Conservation (phyloP, 2,797 vertebrate genomes). For the Falco biarmicus region DNA sequence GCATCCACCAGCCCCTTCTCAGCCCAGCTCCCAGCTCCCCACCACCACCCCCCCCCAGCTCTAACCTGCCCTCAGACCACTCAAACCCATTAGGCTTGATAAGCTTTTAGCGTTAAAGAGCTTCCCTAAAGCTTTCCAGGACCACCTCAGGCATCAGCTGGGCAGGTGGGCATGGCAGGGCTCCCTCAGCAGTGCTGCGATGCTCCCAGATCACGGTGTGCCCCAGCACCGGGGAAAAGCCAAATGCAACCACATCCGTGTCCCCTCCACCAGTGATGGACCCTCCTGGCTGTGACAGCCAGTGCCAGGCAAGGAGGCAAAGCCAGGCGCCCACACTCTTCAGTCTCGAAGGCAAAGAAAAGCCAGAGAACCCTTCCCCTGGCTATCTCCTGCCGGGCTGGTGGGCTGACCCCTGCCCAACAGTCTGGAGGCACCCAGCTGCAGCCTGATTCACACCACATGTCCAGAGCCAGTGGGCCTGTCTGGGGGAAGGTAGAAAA, state of each 20-base stretch:
- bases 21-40: no score
- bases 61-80: neutral
- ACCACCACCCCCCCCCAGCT: no score
- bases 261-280: rapidly evolving
- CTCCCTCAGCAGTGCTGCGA: rapidly evolving
- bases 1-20: neutral
- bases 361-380: neutral
- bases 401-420: neutral
- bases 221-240: rapidly evolving
- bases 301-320: rapidly evolving
- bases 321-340: rapidly evolving
- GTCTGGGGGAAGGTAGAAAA: neutral
- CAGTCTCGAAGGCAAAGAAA: rapidly evolving
- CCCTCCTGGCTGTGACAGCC: neutral
- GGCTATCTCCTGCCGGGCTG: neutral
- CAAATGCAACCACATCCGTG: rapidly evolving
- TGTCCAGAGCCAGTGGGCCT: rapidly evolving
- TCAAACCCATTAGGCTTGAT: neutral
- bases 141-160: no score
- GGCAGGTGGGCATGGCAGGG: neutral
- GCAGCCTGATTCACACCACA: rapidly evolving
- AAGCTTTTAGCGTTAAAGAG: neutral
- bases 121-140: neutral
- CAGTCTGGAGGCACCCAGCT: rapidly evolving
- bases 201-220: neutral